Evolutionary conservation across 1,140 invertebrate genomes (phyloP), one percentile per base, ranked within the genome.

Genomic region (Conus ventricosus): DNA sequence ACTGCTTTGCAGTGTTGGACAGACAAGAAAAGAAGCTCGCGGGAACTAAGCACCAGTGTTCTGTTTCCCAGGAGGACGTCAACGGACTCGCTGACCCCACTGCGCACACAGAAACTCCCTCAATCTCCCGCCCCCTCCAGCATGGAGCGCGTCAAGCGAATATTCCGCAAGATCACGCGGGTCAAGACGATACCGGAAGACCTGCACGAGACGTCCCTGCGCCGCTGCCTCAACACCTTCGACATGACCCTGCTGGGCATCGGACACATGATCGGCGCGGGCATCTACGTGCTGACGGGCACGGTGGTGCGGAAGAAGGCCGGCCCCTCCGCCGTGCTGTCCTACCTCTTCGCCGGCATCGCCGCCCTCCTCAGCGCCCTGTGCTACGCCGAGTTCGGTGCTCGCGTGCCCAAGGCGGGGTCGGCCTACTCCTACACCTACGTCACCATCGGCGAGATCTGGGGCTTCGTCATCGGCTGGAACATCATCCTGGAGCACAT

Each of bases 321-420:
- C 98, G 98, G 53, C 98, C 98, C 4, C 39, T 97, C 97, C 17
- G 98, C 98, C 5, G 90, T 94, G 27, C 86, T 94, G 10, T 98
- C 97, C n/a, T 99, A 98, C 92, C 95, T 99, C 0, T 95, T 99
- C 85, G 98, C 98, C 10, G 98, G 98, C 1, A 94, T 98, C 7
- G 98, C 98, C 0, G 98, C 98, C 0, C 96, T 98, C 76, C 95
- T 99, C 51, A 95, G 98, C 5, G 98, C 98, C 0, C 94, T 99
- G 0, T 99, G 98, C 93, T 99, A 99, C 93, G 98, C 98, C 13
- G 98, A 99, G 95, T 99, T 99, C 88, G 98, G 98, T 0, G 97
- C 98, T 0, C 90, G 92, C 53, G 93, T 95, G 23, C 94, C 95
- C 23, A 95, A 95, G 88, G 93, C 94, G 54, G 94, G 94, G 15